Base-by-base conservation (phyloP, 2,888 invertebrate genomes). In the Schrankia costaestrigalis region DNA sequence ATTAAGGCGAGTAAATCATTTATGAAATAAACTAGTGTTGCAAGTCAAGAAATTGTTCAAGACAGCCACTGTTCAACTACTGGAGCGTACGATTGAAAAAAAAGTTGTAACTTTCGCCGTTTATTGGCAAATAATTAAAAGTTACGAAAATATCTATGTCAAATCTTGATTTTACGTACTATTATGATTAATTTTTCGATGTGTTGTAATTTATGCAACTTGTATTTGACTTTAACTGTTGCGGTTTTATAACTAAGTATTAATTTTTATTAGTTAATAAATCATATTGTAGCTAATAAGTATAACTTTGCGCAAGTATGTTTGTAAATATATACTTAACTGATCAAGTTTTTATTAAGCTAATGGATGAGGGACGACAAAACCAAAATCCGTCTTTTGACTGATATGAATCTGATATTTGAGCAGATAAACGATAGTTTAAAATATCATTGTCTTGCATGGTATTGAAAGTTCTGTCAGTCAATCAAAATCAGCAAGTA, bases 81-180 rank as follows among this genome's bases (percentile, higher is more conserved):
- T 86, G 78, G 82, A 86, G 84, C 87, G 85, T 87, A 75, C 67
- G 70, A 86, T 87, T 86, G 77, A 84, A n/a, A 25, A 86, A 80
- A 84, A 84, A 78, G 75, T 72, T 61, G 35, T 12, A 56, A 76
- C 80, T 84, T 85, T 83, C 84, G 73, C 75, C 64, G 53, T 50
- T 41, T 39, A 55, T 83, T 85, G 69, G 75, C 61, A 71, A 83
- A 80, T 72, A 66, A 70, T 69, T 68, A 64, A 69, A 69, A 73
- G 69, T 80, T 80, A 68, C 77, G 75, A 78, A 75, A 81, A 70
- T 60, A 17, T 42, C 39, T 41, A 36, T 46, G 35, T 50, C 60
- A 52, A 63, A 60, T 60, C 45, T 46, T 51, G 48, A 60, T 60
- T 56, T 23, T 53, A 37, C 40, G 26, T 38, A 35, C 27, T 34